A percentile compares a stretch with the other conserved stretches of the same genome.
Evolutionary conservation across 2,888 invertebrate genomes (phyloP).

Genomic region (Fissipunctia ypsillon): DNA sequence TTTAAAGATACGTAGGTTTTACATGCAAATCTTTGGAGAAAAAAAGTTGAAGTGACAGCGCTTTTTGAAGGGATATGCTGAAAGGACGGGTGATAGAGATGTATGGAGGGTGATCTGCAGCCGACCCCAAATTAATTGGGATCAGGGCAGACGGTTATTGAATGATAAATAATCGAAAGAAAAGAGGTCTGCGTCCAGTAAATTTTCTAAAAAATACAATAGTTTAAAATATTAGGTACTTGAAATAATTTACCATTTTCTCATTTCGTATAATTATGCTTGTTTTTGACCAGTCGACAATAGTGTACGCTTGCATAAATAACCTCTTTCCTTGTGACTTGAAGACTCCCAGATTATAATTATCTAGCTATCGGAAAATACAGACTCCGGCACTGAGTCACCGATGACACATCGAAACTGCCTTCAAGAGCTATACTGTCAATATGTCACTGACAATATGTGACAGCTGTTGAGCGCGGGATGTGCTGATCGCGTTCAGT

Average conservation of each 20-base stretch:
- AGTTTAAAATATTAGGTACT: too few relatives aligned
- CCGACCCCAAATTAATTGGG: not conserved
- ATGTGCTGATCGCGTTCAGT: too few relatives aligned
- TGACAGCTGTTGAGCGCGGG: not conserved
- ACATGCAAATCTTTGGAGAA: slow-evolving; percentile 12
- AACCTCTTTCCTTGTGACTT: not conserved
- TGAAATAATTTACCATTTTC: not conserved
- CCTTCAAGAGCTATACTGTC: not conserved
- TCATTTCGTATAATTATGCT: not conserved
- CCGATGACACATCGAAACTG: not conserved
- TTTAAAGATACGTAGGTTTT: slow-evolving; percentile 32
- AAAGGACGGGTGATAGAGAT: not conserved
- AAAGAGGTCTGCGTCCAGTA: not conserved
- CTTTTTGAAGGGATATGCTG: not conserved
- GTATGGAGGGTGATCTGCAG: not conserved
- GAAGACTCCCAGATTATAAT: not conserved
- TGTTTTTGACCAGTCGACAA: too few relatives aligned
- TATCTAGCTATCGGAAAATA: not conserved
- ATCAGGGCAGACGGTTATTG: not conserved
- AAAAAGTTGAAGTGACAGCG: not conserved
- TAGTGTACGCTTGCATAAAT: not conserved
- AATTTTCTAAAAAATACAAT: too few relatives aligned
- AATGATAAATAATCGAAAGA: not conserved
- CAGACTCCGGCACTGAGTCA: not conserved
- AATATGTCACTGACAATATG: not conserved